phyloP scores from a whole-genome alignment of 2,113 vertebrate genomes.

The Turnix velox region DNA sequence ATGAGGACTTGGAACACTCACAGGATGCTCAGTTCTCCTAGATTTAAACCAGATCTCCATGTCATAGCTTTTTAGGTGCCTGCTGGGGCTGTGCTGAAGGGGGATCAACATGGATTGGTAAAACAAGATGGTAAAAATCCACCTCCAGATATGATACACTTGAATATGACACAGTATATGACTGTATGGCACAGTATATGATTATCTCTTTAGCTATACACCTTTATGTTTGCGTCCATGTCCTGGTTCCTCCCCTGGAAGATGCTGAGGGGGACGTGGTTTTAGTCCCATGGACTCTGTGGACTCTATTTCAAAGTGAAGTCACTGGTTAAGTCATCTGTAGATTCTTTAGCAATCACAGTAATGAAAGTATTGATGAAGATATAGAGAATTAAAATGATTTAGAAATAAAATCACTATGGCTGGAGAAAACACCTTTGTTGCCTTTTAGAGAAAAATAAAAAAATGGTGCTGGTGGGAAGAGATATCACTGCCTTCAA shows the following conservation, averaged over 20 bases:
- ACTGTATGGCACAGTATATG: no score
- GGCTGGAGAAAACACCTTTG: neutral
- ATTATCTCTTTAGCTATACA: no score
- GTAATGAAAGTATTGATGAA: constrained; percentile 20
- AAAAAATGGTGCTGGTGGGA: neutral
- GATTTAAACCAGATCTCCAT: neutral
- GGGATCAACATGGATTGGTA: neutral
- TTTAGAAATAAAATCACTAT: constrained; percentile 39
- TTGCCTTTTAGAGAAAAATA: neutral
- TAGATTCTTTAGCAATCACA: neutral
- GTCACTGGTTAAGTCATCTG: neutral
- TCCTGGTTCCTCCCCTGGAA: no score
- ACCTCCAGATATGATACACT: no score
- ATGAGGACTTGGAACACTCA: neutral
- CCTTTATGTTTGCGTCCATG: no score
- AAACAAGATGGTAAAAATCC: neutral
- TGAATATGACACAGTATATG: no score
- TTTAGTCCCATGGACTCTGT: no score
- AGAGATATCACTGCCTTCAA: neutral
- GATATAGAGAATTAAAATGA: neutral
- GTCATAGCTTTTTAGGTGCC: neutral
- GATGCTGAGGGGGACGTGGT: no score
- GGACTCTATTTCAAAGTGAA: neutral
- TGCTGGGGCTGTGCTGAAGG: neutral
- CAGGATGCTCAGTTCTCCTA: neutral